Evolutionary conservation across 2,113 vertebrate genomes (phyloP), one percentile per base, ranked within the genome.

Genomic region (Phoenicopterus ruber): DNA sequence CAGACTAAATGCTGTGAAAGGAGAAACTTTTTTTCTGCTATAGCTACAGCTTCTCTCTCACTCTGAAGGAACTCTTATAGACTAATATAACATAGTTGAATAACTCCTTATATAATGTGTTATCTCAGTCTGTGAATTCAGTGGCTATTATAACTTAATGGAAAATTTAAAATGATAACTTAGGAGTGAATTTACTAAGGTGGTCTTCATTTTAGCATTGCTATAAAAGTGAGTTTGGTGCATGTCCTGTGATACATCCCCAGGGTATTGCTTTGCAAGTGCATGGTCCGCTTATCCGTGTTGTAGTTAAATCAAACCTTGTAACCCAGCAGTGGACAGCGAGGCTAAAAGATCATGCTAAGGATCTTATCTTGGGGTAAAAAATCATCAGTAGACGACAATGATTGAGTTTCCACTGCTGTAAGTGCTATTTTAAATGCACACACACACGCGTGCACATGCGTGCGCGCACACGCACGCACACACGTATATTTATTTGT

Each of bases 391-490:
- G 1, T 13, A 57, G 20, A 36, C 17, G 12, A 57, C 17, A 79
- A 9, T 14, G 18, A 44, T 28, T 58, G 38, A 21, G 18, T 49
- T 83, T 52, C 32, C 31, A 10, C 8, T 69, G 76, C 32, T 59
- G 9, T n/a, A 73, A 86, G 38, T 47, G 36, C 26, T 50, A 21
- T 76, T 91, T 83, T 73, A 71, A 47, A 52, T 59, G 24, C 28
- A 7, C 17, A 20, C 13, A 58, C 17, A 54, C 26, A 40, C 1
- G 21, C 50, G 17, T 1, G 5, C 3, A 34, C 31, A 44, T 4
- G 18, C 0, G 1, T 21, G 20, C 2, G 1, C 3, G 15, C 22
- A 34, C 36, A 61, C 12, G 20, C 29, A 38, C 12, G 7, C 28
- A 19, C 31, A 29, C 17, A 13, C 22, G 26, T 3, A 2, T 21